These are phyloP conservation scores for Pogonus chalceus DNA, from an alignment of 1,140 invertebrate species.

Conservation along the genomic window DNA sequence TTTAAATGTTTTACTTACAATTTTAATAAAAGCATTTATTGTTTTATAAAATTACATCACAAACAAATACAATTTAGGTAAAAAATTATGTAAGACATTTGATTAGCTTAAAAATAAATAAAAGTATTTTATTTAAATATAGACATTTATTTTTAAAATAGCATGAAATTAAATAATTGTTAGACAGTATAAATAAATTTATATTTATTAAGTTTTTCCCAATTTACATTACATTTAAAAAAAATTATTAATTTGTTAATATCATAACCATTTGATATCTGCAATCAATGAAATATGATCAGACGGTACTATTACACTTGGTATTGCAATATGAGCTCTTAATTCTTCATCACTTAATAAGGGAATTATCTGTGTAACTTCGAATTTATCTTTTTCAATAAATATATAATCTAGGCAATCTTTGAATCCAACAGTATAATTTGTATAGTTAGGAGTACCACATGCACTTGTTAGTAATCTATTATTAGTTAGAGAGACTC, in stretches of 20 bases:
- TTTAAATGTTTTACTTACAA: too few relatives aligned
- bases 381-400: conserved; percentile 56
- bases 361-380: conserved; percentile 61
- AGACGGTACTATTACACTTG: conserved; percentile 79
- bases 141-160: too few relatives aligned
- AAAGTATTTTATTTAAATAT: too few relatives aligned
- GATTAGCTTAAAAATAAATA: too few relatives aligned
- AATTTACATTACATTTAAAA: neutral
- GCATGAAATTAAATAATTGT: neutral
- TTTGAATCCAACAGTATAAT: conserved; percentile 71
- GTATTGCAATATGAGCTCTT: conserved; percentile 58
- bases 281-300: conserved; percentile 84
- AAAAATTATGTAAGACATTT: too few relatives aligned
- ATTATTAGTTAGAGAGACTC: conserved; percentile 30
- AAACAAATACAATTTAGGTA: too few relatives aligned
- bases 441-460: conserved; percentile 71
- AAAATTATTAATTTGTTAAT: neutral
- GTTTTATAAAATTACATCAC: too few relatives aligned
- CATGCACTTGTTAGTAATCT: conserved; percentile 47
- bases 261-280: conserved; percentile 52
- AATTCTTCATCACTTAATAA: conserved; percentile 69
- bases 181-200: neutral
- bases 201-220: neutral
- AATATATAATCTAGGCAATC: conserved; percentile 91
- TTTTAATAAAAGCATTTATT: too few relatives aligned